These are phyloP conservation scores for Mystacides longicornis DNA, from an alignment of 2,888 invertebrate genomes.

Conservation along the genomic window DNA sequence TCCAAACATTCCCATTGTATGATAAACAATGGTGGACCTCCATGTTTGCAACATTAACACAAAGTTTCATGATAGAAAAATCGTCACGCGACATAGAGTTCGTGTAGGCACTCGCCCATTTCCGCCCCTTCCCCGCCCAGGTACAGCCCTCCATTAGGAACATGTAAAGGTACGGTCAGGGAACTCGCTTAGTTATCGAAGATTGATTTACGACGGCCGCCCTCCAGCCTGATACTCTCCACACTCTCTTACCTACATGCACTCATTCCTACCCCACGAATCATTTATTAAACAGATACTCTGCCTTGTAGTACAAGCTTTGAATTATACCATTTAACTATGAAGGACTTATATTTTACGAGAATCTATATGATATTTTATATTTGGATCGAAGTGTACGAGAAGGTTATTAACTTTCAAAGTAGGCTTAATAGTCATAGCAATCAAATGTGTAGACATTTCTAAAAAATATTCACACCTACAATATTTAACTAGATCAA, in stretches of 20 bases:
- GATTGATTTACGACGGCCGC: conserved; percentile 22
- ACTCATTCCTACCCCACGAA: neutral
- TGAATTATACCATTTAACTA: too few species aligned
- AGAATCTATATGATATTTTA: too few species aligned
- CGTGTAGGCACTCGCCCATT: neutral
- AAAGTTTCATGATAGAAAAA: conserved; percentile 1
- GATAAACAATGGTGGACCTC: neutral
- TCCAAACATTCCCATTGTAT: neutral
- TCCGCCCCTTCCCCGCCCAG: conserved; percentile 3
- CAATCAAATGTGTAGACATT: too few species aligned
- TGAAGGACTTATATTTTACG: too few species aligned
- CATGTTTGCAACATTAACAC: conserved; percentile 2
- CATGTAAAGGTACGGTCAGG: conserved; percentile 8
- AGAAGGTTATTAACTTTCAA: too few species aligned
- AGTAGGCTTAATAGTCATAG: too few species aligned
- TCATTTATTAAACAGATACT: too few species aligned
- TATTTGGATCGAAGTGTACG: too few species aligned
- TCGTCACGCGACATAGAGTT: conserved; percentile 1
- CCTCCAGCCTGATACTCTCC: neutral
- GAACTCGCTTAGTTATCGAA: conserved; percentile 22
- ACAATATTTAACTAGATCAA: too few species aligned
- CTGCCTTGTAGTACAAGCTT: too few species aligned
- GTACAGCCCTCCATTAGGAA: conserved; percentile 14
- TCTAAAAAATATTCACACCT: too few species aligned
- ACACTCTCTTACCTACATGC: neutral